These are phyloP conservation scores for Rattus rattus DNA, from an alignment of 2,113 vertebrate species.

Conservation along the genomic window DNA sequence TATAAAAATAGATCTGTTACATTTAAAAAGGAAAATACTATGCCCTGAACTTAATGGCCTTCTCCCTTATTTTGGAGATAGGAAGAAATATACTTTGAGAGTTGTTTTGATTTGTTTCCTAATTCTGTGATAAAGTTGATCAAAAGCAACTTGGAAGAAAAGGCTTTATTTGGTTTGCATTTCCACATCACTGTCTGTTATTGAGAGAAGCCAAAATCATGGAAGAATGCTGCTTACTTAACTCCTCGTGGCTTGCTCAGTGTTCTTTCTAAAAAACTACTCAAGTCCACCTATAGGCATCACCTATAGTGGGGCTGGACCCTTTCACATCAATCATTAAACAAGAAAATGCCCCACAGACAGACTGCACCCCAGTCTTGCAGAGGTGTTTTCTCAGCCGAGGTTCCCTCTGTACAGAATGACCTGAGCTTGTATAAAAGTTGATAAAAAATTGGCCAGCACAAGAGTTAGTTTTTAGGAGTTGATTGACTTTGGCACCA, in stretches of 20 bases:
- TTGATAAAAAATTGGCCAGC: neutral
- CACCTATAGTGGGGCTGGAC: neutral
- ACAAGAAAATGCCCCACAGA: neutral
- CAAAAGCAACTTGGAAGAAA: neutral
- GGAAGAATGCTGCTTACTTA: neutral
- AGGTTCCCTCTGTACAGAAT: neutral
- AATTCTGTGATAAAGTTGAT: neutral
- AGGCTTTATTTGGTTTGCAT: neutral
- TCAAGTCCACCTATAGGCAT: neutral
- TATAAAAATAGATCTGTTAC: constrained; percentile 19
- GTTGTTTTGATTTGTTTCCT: neutral
- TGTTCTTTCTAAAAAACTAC: neutral
- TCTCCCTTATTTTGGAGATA: neutral
- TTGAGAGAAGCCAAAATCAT: neutral
- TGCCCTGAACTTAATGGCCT: neutral
- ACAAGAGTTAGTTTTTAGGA: neutral
- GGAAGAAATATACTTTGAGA: neutral
- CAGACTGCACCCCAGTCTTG: neutral
- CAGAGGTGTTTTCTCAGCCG: neutral
- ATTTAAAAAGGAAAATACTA: neutral
- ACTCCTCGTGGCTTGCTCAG: neutral
- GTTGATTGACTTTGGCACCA: neutral
- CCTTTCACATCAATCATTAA: neutral
- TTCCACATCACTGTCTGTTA: neutral
- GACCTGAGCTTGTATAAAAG: neutral